phyloP scores from a whole-genome alignment of 2,888 invertebrate species.

The Eupelmus urozonus region DNA sequence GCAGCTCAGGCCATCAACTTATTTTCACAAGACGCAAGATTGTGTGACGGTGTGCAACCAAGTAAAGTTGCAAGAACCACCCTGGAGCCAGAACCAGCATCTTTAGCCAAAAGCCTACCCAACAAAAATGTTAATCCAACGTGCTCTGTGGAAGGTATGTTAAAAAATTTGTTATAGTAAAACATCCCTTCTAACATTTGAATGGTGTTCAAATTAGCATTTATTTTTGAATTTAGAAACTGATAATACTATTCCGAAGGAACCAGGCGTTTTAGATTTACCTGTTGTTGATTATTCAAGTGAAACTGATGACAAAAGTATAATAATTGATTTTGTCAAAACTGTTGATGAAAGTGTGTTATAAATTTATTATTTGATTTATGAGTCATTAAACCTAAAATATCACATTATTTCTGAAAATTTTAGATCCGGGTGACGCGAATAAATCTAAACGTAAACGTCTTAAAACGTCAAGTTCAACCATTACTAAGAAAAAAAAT shows the following conservation, averaged over 20 bases:
- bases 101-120: constrained; percentile 74
- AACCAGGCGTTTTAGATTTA: constrained; percentile 31
- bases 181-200: neutral
- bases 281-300: constrained; percentile 52
- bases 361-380: constrained; percentile 24
- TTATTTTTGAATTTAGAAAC: constrained; percentile 40
- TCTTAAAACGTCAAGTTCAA: constrained; percentile 33
- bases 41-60: constrained; percentile 86
- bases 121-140: constrained; percentile 75
- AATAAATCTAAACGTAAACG: constrained; percentile 46
- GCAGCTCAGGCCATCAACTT: constrained; percentile 93
- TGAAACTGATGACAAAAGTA: constrained; percentile 57
- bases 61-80: constrained; percentile 86
- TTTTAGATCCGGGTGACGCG: constrained; percentile 46
- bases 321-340: constrained; percentile 53
- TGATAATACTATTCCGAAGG: constrained; percentile 24
- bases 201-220: neutral
- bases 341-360: constrained; percentile 51
- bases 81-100: constrained; percentile 73
- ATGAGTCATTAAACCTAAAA: constrained; percentile 1
- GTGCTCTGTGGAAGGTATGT: constrained; percentile 75
- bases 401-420: constrained; percentile 21
- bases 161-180: neutral
- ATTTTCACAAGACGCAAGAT: constrained; percentile 89
- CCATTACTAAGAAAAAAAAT: constrained; percentile 50